Evolutionary conservation across 2,113 vertebrate species (phyloP).

Genomic region (Candoia aspera): DNA sequence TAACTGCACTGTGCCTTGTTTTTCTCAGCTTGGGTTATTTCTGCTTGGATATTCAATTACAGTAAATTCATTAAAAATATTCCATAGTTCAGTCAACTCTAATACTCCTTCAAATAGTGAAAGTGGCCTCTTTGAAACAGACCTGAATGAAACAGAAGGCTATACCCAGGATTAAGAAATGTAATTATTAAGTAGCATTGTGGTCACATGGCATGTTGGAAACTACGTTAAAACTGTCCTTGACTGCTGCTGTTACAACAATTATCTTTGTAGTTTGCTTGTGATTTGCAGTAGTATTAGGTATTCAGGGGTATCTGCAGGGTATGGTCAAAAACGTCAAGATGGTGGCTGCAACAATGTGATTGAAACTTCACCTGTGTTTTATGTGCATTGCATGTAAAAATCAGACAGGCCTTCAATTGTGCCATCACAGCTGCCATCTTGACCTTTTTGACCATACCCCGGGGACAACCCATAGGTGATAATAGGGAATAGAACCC

Average conservation of each 20-base stretch:
- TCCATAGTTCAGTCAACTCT: neutral
- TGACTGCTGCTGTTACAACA: neutral
- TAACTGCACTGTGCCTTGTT: constrained; percentile 10
- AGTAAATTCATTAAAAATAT: constrained; percentile 31
- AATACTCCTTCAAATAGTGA: constrained; percentile 7
- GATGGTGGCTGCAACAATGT: neutral
- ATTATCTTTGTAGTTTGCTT: constrained; percentile 23
- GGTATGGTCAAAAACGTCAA: neutral
- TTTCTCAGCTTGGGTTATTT: neutral
- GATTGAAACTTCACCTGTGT: neutral
- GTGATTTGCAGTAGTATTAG: constrained; percentile 32
- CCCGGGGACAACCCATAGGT: neutral
- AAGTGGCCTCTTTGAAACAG: constrained; percentile 13
- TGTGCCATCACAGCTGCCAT: neutral
- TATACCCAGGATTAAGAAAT: constrained; percentile 16
- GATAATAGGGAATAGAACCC: neutral
- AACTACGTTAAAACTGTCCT: constrained; percentile 41
- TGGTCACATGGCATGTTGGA: constrained; percentile 9
- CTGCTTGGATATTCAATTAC: constrained; percentile 21
- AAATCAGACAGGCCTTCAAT: neutral
- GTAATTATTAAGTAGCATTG: constrained; percentile 28
- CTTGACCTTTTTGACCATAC: neutral
- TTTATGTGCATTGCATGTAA: neutral
- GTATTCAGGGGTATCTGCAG: neutral
- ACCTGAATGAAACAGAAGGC: constrained; percentile 27